Percentiles rank a stretch among this genome's conserved stretches.
Conservation (phyloP, 1,140 invertebrate genomes). For the Drosophila guanche region DNA sequence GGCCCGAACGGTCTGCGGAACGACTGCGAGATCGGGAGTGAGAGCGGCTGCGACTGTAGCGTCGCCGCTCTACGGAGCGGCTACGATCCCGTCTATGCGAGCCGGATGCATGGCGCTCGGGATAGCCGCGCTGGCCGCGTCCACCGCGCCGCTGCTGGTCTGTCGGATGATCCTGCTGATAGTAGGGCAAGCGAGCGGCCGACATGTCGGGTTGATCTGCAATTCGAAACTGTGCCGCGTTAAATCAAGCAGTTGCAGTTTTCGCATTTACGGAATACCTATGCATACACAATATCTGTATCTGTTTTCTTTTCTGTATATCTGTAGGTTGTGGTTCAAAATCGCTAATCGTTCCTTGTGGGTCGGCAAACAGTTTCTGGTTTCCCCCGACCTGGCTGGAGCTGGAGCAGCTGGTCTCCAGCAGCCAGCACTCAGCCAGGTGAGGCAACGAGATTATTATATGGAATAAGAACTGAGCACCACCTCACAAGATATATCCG, state of each 20-base stretch:
- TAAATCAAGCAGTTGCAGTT: conserved; percentile 70
- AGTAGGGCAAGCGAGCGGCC: conserved; percentile 65
- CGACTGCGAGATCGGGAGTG: conserved; percentile 37
- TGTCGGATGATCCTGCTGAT: conserved; percentile 52
- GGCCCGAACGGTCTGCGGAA: conserved; percentile 38
- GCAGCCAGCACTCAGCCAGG: conserved; percentile 12
- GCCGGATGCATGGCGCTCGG: conserved; percentile 34
- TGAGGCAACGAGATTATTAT: conserved; percentile 7
- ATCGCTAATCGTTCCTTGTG: conserved; percentile 2
- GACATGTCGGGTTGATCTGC: conserved; percentile 73
- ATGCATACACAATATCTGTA: conserved; percentile 60
- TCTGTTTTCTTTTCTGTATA: conserved; percentile 29
- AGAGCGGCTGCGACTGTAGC: conserved; percentile 51
- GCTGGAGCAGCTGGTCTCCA: background rate
- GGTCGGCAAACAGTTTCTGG: background rate
- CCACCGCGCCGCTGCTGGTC: conserved; percentile 44
- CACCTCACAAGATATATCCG: conserved; percentile 8
- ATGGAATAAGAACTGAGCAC: background rate
- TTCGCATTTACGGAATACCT: conserved; percentile 64
- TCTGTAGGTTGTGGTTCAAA: conserved; percentile 3
- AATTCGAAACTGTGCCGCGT: conserved; percentile 80
- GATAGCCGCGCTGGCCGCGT: conserved; percentile 35
- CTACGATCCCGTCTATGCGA: conserved; percentile 42
- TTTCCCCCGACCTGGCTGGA: background rate
- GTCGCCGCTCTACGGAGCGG: conserved; percentile 50